Evolutionary conservation across 1,140 invertebrate species (phyloP).

Genomic region (Drosophila athabasca): DNA sequence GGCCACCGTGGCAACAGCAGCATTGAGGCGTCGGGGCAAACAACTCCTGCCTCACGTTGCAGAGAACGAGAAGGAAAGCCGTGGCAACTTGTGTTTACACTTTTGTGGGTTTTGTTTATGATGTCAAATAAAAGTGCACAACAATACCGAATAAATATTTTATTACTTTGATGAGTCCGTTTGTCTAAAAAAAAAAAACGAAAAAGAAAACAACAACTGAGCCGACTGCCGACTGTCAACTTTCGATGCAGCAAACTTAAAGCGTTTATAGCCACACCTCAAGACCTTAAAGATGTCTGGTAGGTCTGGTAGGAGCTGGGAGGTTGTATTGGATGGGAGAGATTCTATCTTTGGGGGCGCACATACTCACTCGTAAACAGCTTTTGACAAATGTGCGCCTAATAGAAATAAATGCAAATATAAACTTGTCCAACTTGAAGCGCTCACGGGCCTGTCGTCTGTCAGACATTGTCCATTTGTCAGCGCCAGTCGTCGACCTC

Average conservation of each 20-base stretch:
- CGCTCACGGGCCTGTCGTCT: constrained; percentile 66
- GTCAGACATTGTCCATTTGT: constrained; percentile 79
- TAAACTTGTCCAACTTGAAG: constrained; percentile 77
- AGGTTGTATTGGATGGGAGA: background rate
- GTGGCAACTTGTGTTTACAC: constrained; percentile 74
- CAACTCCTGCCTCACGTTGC: constrained; percentile 41
- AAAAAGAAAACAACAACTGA: constrained; percentile 30
- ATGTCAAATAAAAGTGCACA: constrained; percentile 82
- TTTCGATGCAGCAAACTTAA: constrained; percentile 30
- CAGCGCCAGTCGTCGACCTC: constrained; percentile 56
- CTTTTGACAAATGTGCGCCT: constrained; percentile 80
- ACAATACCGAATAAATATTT: constrained; percentile 82
- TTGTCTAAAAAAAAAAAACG: constrained; percentile 33
- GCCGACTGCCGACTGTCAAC: constrained; percentile 10
- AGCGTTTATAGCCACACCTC: constrained; percentile 18
- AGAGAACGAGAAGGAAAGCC: constrained; percentile 10
- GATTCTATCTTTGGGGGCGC: constrained; percentile 1
- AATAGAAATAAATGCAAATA: constrained; percentile 83
- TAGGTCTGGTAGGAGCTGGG: constrained; percentile 25
- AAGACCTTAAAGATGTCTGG: constrained; percentile 37
- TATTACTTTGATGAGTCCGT: constrained; percentile 71
- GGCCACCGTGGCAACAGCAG: background rate
- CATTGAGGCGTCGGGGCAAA: constrained; percentile 1
- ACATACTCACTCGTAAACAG: constrained; percentile 70
- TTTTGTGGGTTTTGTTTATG: constrained; percentile 82